phyloP scores from a whole-genome alignment of 2,113 vertebrate genomes.

The Formicarius rufipectus region DNA sequence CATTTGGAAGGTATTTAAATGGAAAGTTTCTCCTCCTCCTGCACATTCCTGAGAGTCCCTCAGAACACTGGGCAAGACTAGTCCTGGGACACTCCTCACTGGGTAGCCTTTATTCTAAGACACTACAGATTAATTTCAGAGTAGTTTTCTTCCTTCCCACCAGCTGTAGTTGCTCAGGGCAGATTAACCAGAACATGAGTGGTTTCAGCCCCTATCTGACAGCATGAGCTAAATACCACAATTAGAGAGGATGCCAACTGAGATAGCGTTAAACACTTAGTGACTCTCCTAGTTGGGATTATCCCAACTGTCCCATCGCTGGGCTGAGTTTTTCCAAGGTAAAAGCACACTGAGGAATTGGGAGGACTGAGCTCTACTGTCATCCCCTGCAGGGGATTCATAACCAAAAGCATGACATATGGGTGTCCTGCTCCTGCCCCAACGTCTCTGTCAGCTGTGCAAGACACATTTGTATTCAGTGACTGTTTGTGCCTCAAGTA shows the following conservation, averaged over 20 bases:
- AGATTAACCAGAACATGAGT: slow-evolving; percentile 58
- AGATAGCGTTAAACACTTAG: neutral
- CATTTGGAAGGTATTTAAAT: neutral
- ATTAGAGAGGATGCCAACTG: slow-evolving; percentile 11
- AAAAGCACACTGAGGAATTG: neutral
- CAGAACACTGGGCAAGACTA: neutral
- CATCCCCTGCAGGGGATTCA: neutral
- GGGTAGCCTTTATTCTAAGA: slow-evolving; percentile 47
- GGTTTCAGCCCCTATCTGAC: slow-evolving; percentile 35
- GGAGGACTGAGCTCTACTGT: neutral
- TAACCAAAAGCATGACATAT: neutral
- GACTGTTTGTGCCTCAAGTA: neutral
- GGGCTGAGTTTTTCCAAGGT: neutral
- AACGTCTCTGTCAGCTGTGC: neutral
- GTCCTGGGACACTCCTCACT: neutral
- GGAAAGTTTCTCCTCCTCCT: slow-evolving; percentile 35
- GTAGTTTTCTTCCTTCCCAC: slow-evolving; percentile 55
- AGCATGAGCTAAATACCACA: slow-evolving; percentile 31
- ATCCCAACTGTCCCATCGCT: neutral
- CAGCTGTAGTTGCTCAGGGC: slow-evolving; percentile 62
- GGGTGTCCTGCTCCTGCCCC: neutral
- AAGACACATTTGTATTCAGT: rapidly evolving
- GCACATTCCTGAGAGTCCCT: slow-evolving; percentile 44
- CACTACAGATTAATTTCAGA: slow-evolving; percentile 56
- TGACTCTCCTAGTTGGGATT: neutral